Evolutionary conservation across 2,797 vertebrate species (phyloP).

Genomic region (Brotula barbata): DNA sequence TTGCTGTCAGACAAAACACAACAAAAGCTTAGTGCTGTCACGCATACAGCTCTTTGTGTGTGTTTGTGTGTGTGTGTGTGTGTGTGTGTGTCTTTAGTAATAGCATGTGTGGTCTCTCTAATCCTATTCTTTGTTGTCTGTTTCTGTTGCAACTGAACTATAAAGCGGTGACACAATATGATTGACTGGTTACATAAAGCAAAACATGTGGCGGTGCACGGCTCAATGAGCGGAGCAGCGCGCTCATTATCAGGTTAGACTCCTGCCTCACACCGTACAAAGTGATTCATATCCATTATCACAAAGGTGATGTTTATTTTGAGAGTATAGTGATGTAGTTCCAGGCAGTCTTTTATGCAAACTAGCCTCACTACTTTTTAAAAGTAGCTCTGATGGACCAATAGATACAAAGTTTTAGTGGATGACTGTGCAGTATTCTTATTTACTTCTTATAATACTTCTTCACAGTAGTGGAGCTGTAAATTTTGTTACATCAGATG

Average conservation of each 20-base stretch:
- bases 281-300: not conserved
- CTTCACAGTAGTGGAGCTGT: no score
- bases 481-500: no score
- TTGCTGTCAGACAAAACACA: constrained; percentile 74
- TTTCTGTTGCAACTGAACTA: constrained; percentile 60
- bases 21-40: constrained; percentile 74
- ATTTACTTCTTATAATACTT: no score
- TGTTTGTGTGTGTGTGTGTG: constrained; percentile 14
- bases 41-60: constrained; percentile 43
- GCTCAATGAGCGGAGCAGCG: constrained; percentile 30
- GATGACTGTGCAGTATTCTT: no score
- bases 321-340: no score
- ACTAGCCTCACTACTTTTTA: no score
- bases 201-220: constrained; percentile 26
- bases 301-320: not conserved
- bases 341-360: no score
- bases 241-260: constrained; percentile 16
- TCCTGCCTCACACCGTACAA: constrained; percentile 6
- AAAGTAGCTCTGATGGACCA: no score
- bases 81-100: constrained; percentile 49
- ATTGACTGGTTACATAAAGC: constrained; percentile 54
- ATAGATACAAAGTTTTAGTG: no score
- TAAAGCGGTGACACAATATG: constrained; percentile 49
- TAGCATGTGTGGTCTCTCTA: constrained; percentile 63
- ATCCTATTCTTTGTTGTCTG: constrained; percentile 60